phyloP scores from a whole-genome alignment of 2,888 invertebrate genomes.

The Antheraea assamensis region DNA sequence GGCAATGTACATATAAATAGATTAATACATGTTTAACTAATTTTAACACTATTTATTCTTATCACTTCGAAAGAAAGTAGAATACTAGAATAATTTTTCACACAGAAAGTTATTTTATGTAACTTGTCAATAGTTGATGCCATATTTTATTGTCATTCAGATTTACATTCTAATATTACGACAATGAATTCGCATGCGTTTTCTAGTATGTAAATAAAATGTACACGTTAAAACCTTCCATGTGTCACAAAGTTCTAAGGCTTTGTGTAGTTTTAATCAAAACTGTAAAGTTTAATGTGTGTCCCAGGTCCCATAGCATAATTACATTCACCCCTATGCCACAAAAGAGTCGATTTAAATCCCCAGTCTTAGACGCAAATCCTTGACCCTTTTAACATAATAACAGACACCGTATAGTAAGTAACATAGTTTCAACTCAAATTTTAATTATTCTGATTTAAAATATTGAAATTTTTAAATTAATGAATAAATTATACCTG shows the following conservation, averaged over 20 bases:
- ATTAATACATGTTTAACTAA: no score
- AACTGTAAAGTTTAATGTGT: background rate
- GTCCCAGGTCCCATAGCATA: background rate
- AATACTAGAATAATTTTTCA: no score
- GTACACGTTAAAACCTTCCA: background rate
- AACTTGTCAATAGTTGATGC: no score
- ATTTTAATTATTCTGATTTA: background rate
- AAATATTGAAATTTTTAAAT: no score
- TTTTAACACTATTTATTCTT: no score
- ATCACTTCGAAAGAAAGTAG: no score
- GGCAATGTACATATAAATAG: no score
- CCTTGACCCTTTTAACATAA: background rate
- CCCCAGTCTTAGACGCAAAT: constrained; percentile 3
- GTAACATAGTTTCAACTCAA: background rate
- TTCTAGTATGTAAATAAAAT: background rate
- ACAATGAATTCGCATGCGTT: no score
- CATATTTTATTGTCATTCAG: no score
- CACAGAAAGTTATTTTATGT: no score
- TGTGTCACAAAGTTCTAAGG: background rate
- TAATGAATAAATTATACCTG: no score
- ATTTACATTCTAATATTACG: no score
- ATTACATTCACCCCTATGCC: constrained; percentile 5
- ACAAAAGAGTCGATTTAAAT: constrained; percentile 9
- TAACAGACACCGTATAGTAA: background rate
- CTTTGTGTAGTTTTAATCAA: background rate